Base-by-base conservation (phyloP, 2,888 invertebrate genomes). In the Lymantria monacha region DNA sequence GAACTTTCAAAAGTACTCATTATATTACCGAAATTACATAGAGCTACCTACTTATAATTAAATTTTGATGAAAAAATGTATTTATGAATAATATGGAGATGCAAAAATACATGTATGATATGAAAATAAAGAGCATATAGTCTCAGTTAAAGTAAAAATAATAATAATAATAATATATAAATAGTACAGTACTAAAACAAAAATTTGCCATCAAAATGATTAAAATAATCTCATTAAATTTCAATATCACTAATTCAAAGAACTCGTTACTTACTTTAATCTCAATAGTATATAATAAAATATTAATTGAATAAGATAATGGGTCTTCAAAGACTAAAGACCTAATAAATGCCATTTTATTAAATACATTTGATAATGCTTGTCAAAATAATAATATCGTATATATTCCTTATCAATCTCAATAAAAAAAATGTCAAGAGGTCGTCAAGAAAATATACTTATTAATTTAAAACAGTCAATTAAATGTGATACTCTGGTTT, bases 31-130 rank as follows among this genome's bases (percentile, higher is more conserved):
- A 80, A n/a, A 79, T 81, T 76, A 79, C 69, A 76, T 76, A 78
- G 61, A 71, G 64, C 72, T 80, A 76, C 72, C 85, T 83, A 86
- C 85, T 86, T 85, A 85, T 59, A 78, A 79, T 73, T 82, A 83
- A 59, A 63, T 59, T 69, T 66, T 61, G 66, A 77, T 74, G 70
- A 61, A 74, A 64, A 68, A 64, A 65, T 53, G 54, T 53, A 60
- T 22, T 57, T 57, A 61, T 62, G 59, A 62, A 42, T 37, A 63
- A 67, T 38, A 41, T 53, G 62, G 61, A 54, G 12, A 55, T 67
- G 59, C 62, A 55, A 59, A n/a, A 65, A 66, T 61, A 59, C 49
- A 54, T 52, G 12, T 61, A 63, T 61, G 49, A 51, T 5, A 22
- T 22, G 5, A 22, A 22, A 22, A 22, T 22, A 22, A 22, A 22